phyloP scores from a whole-genome alignment of 2,797 vertebrate species.

The Acanthurus tractus region DNA sequence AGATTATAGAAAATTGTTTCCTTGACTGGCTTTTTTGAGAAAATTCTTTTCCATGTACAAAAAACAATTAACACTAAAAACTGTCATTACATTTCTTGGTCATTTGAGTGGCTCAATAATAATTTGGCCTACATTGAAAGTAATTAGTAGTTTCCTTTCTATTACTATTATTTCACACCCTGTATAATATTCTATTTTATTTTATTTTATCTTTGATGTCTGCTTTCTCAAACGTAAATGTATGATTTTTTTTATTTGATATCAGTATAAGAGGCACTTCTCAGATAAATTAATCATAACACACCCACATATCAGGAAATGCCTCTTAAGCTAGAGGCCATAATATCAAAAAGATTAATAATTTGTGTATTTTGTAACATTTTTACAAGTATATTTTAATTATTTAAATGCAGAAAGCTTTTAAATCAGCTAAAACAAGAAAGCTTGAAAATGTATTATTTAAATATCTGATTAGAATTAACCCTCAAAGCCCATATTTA shows the following conservation, averaged over 20 bases:
- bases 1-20: neutral
- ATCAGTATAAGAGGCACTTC: neutral
- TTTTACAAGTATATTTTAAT: conserved; percentile 1
- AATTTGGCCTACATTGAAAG: too few relatives aligned
- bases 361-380: neutral
- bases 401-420: neutral
- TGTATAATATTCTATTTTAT: too few relatives aligned
- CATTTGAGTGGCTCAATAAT: too few relatives aligned
- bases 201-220: too few relatives aligned
- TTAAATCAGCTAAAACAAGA: neutral
- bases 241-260: neutral
- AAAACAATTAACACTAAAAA: neutral
- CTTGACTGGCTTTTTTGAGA: neutral
- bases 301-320: too few relatives aligned
- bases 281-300: neutral
- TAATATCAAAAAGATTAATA: neutral
- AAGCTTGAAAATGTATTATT: neutral
- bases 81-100: neutral
- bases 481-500: neutral
- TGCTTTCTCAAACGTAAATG: too few relatives aligned
- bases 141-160: too few relatives aligned
- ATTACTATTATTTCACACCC: too few relatives aligned
- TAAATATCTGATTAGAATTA: conserved; percentile 7
- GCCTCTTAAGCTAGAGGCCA: neutral
- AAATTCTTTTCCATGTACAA: neutral